A percentile compares a stretch with the other conserved stretches of the same genome.
phyloP scores from a whole-genome alignment of 2,797 vertebrate species.

The Pteronotus mesoamericanus region DNA sequence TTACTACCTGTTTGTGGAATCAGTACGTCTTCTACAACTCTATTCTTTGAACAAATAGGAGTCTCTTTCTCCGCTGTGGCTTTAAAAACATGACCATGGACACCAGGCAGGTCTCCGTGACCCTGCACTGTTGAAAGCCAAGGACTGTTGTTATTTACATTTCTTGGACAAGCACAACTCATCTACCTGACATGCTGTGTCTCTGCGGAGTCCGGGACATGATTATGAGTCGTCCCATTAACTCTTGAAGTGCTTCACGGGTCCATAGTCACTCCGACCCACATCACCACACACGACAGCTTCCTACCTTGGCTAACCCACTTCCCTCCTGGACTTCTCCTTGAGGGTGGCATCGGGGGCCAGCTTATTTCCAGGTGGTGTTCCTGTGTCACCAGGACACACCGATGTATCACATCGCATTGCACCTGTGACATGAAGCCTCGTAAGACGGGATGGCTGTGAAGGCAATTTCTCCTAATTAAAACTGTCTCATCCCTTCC shows the following conservation, averaged over 20 bases:
- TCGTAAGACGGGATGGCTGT: neutral
- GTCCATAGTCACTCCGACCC: neutral
- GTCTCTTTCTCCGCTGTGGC: neutral
- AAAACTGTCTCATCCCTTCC: neutral
- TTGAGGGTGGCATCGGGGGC: neutral
- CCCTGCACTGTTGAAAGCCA: neutral
- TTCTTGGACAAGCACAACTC: neutral
- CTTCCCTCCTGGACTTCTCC: neutral
- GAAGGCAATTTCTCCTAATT: neutral
- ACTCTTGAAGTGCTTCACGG: neutral
- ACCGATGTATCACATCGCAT: neutral
- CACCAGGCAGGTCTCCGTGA: slow-evolving; percentile 6
- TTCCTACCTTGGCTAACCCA: neutral
- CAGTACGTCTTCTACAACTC: neutral
- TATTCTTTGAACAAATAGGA: slow-evolving; percentile 25
- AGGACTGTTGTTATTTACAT: neutral
- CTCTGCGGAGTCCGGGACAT: neutral
- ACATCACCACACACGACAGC: neutral
- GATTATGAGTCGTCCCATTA: neutral
- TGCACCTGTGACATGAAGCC: neutral
- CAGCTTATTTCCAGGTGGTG: neutral
- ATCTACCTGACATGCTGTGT: neutral
- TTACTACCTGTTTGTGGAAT: neutral
- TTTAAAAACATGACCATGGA: neutral
- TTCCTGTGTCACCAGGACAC: neutral